Evolutionary conservation across 2,113 vertebrate species (phyloP), one percentile per base, ranked within the genome.

Genomic region (Crotophaga sulcirostris): DNA sequence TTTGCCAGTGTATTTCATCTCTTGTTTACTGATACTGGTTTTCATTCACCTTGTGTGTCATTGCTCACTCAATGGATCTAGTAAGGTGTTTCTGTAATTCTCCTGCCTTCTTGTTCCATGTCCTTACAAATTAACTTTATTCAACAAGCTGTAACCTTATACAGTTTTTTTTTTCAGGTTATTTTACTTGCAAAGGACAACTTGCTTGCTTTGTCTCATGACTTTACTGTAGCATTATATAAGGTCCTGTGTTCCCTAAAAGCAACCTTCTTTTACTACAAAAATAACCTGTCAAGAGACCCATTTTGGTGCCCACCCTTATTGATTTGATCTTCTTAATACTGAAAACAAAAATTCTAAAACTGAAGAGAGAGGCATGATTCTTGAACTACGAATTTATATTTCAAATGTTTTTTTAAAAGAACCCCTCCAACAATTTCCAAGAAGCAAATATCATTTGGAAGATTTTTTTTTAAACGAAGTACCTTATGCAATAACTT

Each of bases 341-440:
- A 16, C 5, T 29, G 69, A 74, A 73, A 81, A 59, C 33, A 44
- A 8, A 59, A 28, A 13, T 73, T 84, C 63, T 54, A 68, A 76
- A 82, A 75, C 17, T 14, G 10, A 31, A 49, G 31, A 77, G 23
- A 47, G 68, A 70, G 11, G 26, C 6, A 8, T 10, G 9, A 11
- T 7, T 63, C 42, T 31, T 72, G 31, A 62, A 66, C 40, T n/a
- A 68, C 4, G 1, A 60, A n/a, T 66, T 70, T 70, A 1, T 66
- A 40, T 75, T 87, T 84, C 8, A 16, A 38, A n/a, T 12, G 3
- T 49, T 3, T 82, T 85, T 34, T 6, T 34, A 87, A 49, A 38
- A 59, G 34, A 1, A 0, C 10, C 13, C 6, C 4, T 2, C 4
- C 4, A n/a, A 58, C 1, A 1, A 26, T 75, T 75, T 40, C 9